Base-by-base conservation (phyloP, 2,113 vertebrate species). In the Recurvirostra avosetta region DNA sequence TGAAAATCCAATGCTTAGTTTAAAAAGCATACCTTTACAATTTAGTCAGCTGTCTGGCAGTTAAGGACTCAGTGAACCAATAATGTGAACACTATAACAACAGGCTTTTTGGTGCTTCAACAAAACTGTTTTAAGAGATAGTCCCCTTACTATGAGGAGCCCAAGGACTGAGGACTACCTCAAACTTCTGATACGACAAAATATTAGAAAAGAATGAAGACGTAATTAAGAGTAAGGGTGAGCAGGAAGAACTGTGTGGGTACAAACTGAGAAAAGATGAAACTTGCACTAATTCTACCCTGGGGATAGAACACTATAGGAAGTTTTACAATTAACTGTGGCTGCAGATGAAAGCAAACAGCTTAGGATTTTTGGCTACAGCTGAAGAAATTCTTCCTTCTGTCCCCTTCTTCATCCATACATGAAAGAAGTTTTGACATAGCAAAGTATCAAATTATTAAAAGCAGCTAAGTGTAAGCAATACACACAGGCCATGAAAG, bases 351-450 rank as follows among this genome's bases (percentile, higher is more conserved):
- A 97, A 95, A 97, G 92, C 76, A 87, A 97, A 81, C 76, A 89
- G 91, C 91, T 92, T 61, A 71, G 61, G 72, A 91, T 67, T 61
- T 96, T 94, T 96, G 95, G 95, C 94, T 96, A 86, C 95, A 91
- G 94, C 88, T 95, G 86, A 97, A 95, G 86, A 94, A 94, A 94
- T 87, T 94, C 92, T 92, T 96, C 76, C 94, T 95, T 88, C 88
- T 86, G 70, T 84, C 34, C 27, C 56, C 70, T 96, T 94, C 94
- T 94, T 96, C 94, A 81, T 89, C 47, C 49, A 96, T 58, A 97
- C 94, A 95, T 96, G 87, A 96, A 97, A 96, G 94, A 89, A 92
- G 92, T 94, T 94, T 96, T 94, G 80, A 86, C 88, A 97, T 97
- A 96, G 86, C 92, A 85, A 91, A 91, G 94, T 96, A 97, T 97